Evolutionary conservation across 2,797 vertebrate species (phyloP).

Genomic region (Betta splendens): DNA sequence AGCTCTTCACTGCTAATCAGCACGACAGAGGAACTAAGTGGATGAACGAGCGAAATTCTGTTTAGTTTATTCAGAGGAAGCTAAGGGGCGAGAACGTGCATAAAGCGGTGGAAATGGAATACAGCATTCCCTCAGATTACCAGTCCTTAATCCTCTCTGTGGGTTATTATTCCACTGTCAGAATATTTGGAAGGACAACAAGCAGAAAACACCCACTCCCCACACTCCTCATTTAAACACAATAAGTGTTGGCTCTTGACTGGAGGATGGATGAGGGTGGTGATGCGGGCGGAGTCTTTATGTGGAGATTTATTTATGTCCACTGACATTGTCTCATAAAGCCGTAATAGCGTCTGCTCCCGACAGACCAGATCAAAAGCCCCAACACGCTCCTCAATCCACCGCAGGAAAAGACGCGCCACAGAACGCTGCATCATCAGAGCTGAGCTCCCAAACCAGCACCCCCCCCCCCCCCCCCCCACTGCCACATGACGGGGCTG

Average conservation of each 20-base stretch:
- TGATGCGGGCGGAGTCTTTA: slow-evolving; percentile 34
- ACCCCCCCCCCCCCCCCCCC: slow-evolving; percentile 40
- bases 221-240: slow-evolving; percentile 3
- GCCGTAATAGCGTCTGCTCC: slow-evolving; percentile 58
- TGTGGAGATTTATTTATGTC: slow-evolving; percentile 62
- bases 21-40: slow-evolving; percentile 65
- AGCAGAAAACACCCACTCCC: slow-evolving; percentile 9
- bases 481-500: slow-evolving; percentile 13
- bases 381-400: slow-evolving; percentile 13
- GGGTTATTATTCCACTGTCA: slow-evolving; percentile 62
- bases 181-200: slow-evolving; percentile 57
- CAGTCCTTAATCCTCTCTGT: slow-evolving; percentile 63
- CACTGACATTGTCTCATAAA: slow-evolving; percentile 59
- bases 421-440: slow-evolving; percentile 1
- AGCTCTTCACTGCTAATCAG: slow-evolving; percentile 63
- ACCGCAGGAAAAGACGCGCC: slow-evolving; percentile 20
- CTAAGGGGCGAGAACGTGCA: slow-evolving; percentile 44
- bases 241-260: slow-evolving; percentile 25
- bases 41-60: slow-evolving; percentile 61
- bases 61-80: slow-evolving; percentile 64
- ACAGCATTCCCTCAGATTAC: slow-evolving; percentile 60
- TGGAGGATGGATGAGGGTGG: slow-evolving; percentile 23
- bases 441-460: slow-evolving; percentile 3
- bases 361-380: slow-evolving; percentile 48
- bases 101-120: slow-evolving; percentile 47